These are phyloP conservation scores for Aspiorhynchus laticeps DNA, from an alignment of 2,113 vertebrate species.

Conservation along the genomic window DNA sequence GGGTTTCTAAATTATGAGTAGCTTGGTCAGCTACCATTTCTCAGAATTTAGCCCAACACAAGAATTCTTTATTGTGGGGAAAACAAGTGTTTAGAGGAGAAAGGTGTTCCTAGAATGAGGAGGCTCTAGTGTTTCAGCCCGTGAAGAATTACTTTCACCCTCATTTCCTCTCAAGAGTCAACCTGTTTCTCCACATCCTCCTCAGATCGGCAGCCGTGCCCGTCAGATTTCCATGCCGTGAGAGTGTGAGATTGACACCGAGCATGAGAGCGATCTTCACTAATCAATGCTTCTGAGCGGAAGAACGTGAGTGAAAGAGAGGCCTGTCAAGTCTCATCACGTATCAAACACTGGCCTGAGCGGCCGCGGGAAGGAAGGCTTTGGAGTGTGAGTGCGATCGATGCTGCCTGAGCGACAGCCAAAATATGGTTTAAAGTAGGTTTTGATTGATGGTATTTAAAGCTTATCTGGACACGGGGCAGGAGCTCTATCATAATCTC, in stretches of 20 bases:
- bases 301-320: constrained; percentile 26
- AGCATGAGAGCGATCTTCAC: constrained; percentile 28
- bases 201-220: background rate
- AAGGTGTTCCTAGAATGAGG: background rate
- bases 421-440: constrained; percentile 48
- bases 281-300: constrained; percentile 36
- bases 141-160: background rate
- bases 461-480: constrained; percentile 40
- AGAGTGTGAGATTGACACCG: constrained; percentile 21
- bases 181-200: background rate
- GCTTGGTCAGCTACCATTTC: background rate
- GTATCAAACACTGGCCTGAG: constrained; percentile 65
- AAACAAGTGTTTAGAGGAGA: background rate
- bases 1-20: background rate
- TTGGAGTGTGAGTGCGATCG: constrained; percentile 29
- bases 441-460: constrained; percentile 47
- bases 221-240: background rate
- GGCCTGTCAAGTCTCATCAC: constrained; percentile 63
- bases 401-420: constrained; percentile 34
- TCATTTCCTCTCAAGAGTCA: constrained; percentile 4
- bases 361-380: constrained; percentile 14
- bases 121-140: background rate
- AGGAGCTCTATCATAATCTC: constrained; percentile 44
- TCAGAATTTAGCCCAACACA: background rate
- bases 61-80: background rate